Evolutionary conservation across 2,113 vertebrate genomes (phyloP).

Genomic region (Ia io): DNA sequence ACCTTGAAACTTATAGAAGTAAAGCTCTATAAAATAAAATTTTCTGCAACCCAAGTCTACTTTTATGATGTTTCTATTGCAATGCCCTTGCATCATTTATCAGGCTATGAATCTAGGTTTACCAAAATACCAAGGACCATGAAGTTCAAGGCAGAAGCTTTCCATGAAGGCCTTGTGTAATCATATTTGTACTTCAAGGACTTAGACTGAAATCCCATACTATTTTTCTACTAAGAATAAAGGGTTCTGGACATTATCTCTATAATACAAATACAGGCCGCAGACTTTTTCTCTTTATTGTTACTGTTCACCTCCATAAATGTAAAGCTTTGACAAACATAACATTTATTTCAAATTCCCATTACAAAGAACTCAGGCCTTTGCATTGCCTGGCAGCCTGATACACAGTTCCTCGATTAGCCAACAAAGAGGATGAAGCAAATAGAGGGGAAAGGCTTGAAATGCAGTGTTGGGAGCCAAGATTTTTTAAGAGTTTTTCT

Average conservation of each 20-base stretch:
- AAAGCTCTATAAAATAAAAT: slow-evolving; percentile 21
- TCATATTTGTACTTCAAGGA: background rate
- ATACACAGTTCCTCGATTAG: background rate
- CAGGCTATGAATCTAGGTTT: background rate
- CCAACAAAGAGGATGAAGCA: background rate
- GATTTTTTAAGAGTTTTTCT: background rate
- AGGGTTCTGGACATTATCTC: background rate
- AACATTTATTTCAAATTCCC: slow-evolving; percentile 13
- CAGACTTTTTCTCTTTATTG: background rate
- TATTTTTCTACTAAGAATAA: background rate
- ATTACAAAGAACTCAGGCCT: background rate
- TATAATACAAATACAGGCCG: background rate
- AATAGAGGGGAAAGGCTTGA: background rate
- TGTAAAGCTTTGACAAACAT: background rate
- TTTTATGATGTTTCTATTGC: slow-evolving; percentile 15
- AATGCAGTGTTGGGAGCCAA: background rate
- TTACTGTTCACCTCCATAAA: background rate
- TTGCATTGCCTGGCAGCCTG: background rate
- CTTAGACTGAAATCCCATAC: background rate
- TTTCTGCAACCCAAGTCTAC: background rate
- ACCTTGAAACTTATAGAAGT: background rate
- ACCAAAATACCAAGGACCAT: background rate
- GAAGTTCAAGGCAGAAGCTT: background rate
- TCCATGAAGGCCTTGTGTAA: background rate
- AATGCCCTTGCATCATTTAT: slow-evolving; percentile 27